These are phyloP conservation scores for Cheilosia soror DNA, from an alignment of 2,888 invertebrate species.

Conservation along the genomic window DNA sequence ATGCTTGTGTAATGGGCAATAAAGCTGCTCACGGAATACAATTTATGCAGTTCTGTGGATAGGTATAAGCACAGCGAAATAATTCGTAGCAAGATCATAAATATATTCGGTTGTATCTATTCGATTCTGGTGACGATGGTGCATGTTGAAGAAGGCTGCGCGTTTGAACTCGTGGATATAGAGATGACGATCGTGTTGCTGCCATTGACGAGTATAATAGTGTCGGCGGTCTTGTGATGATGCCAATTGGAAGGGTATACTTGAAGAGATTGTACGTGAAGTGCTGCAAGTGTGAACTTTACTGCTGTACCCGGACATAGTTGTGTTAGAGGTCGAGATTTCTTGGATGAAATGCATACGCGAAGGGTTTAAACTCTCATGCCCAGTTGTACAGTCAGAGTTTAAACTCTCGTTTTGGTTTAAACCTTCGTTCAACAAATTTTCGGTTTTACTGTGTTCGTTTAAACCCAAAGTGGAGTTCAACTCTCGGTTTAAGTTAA, in stretches of 20 bases:
- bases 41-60: constrained; percentile 52
- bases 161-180: constrained; percentile 19
- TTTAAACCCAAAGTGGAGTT: too few relatives aligned
- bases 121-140: constrained; percentile 30
- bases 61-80: constrained; percentile 3
- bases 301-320: constrained; percentile 29
- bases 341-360: not conserved
- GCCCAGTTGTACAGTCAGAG: too few relatives aligned
- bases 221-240: constrained; percentile 69
- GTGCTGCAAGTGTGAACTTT: constrained; percentile 58
- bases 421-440: too few relatives aligned
- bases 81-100: constrained; percentile 47
- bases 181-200: constrained; percentile 45
- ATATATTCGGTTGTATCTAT: constrained; percentile 33
- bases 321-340: not conserved
- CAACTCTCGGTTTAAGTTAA: too few relatives aligned
- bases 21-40: constrained; percentile 66
- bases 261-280: constrained; percentile 51
- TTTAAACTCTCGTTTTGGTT: too few relatives aligned
- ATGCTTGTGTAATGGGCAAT: constrained; percentile 64
- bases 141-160: not conserved
- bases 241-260: constrained; percentile 63
- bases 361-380: too few relatives aligned
- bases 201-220: constrained; percentile 53
- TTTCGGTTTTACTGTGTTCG: too few relatives aligned